These are phyloP conservation scores for Actinia tenebrosa DNA, from an alignment of 64 coral and sea anemone species.

Conservation along the genomic window DNA sequence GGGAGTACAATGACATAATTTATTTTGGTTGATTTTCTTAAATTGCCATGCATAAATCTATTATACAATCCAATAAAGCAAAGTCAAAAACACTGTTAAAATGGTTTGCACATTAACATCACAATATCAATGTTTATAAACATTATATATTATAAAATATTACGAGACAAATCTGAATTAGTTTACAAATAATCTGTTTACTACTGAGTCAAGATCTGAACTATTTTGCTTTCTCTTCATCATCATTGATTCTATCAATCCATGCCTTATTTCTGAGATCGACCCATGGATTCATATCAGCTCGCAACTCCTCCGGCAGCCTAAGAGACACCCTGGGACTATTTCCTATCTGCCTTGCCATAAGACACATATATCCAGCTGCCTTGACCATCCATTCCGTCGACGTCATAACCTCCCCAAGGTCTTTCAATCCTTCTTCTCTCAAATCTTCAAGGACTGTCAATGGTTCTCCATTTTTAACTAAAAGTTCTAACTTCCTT, in stretches of 20 bases:
- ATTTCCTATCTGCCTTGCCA: slow-evolving; percentile 28
- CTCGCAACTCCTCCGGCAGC: slow-evolving; percentile 57
- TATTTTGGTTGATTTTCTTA: too few species aligned
- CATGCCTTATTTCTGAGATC: slow-evolving; percentile 69
- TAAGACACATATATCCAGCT: slow-evolving; percentile 60
- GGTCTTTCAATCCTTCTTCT: slow-evolving; percentile 36
- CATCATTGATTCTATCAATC: slow-evolving; percentile 35
- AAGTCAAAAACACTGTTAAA: too few species aligned
- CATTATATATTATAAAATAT: too few species aligned
- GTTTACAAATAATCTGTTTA: too few species aligned
- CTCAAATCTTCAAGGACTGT: slow-evolving; percentile 31
- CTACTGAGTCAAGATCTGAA: too few species aligned
- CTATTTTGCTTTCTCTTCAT: slow-evolving; percentile 1
- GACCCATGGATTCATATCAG: slow-evolving; percentile 67
- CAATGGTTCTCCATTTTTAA: slow-evolving; percentile 40
- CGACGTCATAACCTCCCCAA: slow-evolving; percentile 68
- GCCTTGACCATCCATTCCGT: slow-evolving; percentile 83
- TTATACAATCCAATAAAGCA: too few species aligned
- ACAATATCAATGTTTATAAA: too few species aligned
- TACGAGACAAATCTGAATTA: too few species aligned
- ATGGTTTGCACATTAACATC: too few species aligned
- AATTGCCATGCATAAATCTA: too few species aligned
- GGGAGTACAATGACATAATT: too few species aligned
- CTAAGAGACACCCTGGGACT: slow-evolving; percentile 15
- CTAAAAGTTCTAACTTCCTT: slow-evolving; percentile 45